These are phyloP conservation scores for Drosophila meridionalis DNA, from an alignment of 2,888 invertebrate species.

Conservation along the genomic window DNA sequence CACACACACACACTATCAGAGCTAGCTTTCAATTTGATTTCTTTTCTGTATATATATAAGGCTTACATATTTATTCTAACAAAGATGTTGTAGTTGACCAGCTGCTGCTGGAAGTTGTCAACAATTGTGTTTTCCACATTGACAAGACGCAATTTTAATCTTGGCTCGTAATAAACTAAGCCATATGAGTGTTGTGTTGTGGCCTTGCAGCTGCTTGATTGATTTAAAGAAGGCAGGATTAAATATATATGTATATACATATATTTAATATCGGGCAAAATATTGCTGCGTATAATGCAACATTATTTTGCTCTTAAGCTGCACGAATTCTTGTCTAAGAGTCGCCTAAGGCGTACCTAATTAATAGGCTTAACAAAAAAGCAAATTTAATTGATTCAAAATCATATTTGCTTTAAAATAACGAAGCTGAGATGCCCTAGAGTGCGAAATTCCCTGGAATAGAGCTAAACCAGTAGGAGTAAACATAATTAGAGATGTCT, in stretches of 20 bases:
- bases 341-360: background rate
- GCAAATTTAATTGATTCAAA: conserved; percentile 1
- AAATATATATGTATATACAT: background rate
- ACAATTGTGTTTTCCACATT: background rate
- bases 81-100: conserved; percentile 9
- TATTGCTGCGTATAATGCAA: background rate
- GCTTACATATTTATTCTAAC: conserved; percentile 6
- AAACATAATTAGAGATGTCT: background rate
- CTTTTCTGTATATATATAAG: conserved; percentile 1
- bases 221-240: background rate
- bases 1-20: no score
- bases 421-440: background rate
- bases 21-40: conserved; percentile 20
- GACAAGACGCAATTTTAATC: conserved; percentile 29
- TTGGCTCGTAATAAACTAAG: conserved; percentile 11
- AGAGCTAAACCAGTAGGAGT: background rate
- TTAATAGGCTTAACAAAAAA: background rate
- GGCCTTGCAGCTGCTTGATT: background rate
- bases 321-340: background rate
- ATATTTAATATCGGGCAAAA: background rate
- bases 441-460: background rate
- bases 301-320: background rate
- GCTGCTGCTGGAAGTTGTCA: conserved; percentile 14
- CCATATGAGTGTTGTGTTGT: conserved; percentile 1
- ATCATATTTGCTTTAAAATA: background rate